Conservation (phyloP, 2,888 invertebrate species). For the Acronicta aceris region DNA sequence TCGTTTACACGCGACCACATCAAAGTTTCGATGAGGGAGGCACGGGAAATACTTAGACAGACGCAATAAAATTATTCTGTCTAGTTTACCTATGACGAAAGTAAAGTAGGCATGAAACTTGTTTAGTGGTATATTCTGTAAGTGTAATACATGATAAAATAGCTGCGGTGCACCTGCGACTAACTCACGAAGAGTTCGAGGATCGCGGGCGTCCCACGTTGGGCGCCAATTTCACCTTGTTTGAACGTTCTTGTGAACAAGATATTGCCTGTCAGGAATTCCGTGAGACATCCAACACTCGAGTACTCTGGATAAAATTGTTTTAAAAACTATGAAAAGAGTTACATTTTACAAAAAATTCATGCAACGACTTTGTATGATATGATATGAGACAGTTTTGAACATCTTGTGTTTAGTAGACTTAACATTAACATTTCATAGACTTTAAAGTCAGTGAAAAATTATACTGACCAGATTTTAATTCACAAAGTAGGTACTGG, state of each 20-base stretch:
- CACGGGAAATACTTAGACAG: conserved; percentile 58
- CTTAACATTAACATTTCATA: too few species aligned
- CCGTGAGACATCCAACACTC: conserved; percentile 67
- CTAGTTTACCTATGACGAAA: conserved; percentile 70
- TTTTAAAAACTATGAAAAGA: conserved; percentile 53
- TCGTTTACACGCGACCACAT: conserved; percentile 42
- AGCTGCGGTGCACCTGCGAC: conserved; percentile 81
- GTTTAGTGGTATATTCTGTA: conserved; percentile 75
- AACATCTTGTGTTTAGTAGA: too few species aligned
- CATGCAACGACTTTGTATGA: conserved; percentile 7
- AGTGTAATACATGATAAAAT: conserved; percentile 80
- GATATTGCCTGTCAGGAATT: conserved; percentile 73
- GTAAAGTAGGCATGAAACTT: conserved; percentile 78
- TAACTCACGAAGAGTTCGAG: conserved; percentile 69
- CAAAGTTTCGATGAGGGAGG: conserved; percentile 63
- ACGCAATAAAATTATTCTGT: conserved; percentile 69
- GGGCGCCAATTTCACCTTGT: conserved; percentile 78
- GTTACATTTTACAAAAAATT: conserved; percentile 50
- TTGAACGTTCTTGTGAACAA: conserved; percentile 72
- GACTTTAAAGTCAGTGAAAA: too few species aligned
- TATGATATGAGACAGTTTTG: background rate
- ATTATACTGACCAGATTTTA: too few species aligned
- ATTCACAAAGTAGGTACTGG: background rate
- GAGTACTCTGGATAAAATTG: conserved; percentile 61
- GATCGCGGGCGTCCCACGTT: conserved; percentile 66